Percentiles rank a stretch among this genome's conserved stretches.
These are phyloP conservation scores for Sphinx pinastri DNA, from an alignment of 2,888 invertebrate genomes.

Conservation along the genomic window DNA sequence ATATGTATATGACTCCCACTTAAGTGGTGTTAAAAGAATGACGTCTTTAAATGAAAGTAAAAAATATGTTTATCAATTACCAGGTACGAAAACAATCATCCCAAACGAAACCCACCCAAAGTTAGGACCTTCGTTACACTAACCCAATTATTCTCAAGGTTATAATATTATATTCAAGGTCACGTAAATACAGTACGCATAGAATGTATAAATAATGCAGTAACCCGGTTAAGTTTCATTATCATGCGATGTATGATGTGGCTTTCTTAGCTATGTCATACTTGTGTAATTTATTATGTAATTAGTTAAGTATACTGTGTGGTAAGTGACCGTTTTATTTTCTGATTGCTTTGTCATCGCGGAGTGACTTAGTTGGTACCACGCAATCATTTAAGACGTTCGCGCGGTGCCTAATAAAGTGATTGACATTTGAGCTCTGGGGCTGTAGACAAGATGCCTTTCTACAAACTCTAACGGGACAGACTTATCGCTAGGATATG, in stretches of 20 bases:
- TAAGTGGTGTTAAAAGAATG: too few relatives aligned
- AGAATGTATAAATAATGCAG: constrained; percentile 18
- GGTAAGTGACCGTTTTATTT: constrained; percentile 10
- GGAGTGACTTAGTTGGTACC: neutral
- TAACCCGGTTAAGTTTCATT: constrained; percentile 25
- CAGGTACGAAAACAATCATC: neutral
- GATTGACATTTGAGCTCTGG: too few relatives aligned
- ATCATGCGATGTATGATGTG: constrained; percentile 16
- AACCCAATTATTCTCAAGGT: constrained; percentile 20
- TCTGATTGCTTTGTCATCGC: constrained; percentile 16
- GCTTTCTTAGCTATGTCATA: constrained; percentile 24
- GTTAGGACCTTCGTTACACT: constrained; percentile 1
- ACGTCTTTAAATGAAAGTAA: too few relatives aligned
- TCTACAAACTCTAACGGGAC: too few relatives aligned
- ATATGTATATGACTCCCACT: too few relatives aligned
- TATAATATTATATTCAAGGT: constrained; percentile 22
- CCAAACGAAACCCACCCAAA: neutral
- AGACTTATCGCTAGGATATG: too few relatives aligned
- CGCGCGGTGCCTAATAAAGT: too few relatives aligned
- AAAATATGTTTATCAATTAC: too few relatives aligned
- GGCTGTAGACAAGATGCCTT: too few relatives aligned
- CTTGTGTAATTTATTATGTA: constrained; percentile 15
- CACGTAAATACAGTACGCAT: neutral
- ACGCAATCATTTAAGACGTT: neutral
- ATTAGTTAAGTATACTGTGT: constrained; percentile 21